Conservation (phyloP, 2,797 vertebrate genomes). For the Aldrovandia affinis region DNA sequence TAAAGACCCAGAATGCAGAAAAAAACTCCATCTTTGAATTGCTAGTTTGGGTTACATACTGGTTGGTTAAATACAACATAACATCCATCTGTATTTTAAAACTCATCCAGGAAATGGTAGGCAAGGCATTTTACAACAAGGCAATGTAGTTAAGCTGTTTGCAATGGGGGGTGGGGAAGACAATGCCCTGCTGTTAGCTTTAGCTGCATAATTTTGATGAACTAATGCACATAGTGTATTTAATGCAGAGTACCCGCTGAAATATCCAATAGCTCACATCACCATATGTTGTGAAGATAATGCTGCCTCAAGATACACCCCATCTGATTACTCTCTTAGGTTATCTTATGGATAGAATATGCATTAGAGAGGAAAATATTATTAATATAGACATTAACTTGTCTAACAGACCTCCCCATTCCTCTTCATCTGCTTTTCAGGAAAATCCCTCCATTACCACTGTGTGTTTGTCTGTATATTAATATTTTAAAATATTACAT, state of each 20-base stretch:
- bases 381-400: slow-evolving; percentile 54
- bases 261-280: slow-evolving; percentile 30
- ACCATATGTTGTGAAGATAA: slow-evolving; percentile 49
- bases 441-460: slow-evolving; percentile 66
- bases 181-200: slow-evolving; percentile 26
- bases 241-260: slow-evolving; percentile 32
- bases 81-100: slow-evolving; percentile 32
- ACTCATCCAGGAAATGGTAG: slow-evolving; percentile 30
- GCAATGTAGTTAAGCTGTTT: slow-evolving; percentile 33
- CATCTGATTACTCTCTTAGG: slow-evolving; percentile 42
- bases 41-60: neutral
- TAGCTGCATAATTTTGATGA: slow-evolving; percentile 27
- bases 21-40: slow-evolving; percentile 1
- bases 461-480: slow-evolving; percentile 81
- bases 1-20: neutral
- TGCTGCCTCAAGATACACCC: slow-evolving; percentile 41
- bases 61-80: slow-evolving; percentile 3
- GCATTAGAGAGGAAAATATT: slow-evolving; percentile 36
- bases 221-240: slow-evolving; percentile 28
- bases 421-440: slow-evolving; percentile 58
- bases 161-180: neutral
- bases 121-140: slow-evolving; percentile 12
- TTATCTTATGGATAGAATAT: slow-evolving; percentile 34
- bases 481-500: slow-evolving; percentile 75
- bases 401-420: slow-evolving; percentile 38